Evolutionary conservation across 2,113 vertebrate species (phyloP), one percentile per base, ranked within the genome.

Genomic region (Illadopsis cleaveri): DNA sequence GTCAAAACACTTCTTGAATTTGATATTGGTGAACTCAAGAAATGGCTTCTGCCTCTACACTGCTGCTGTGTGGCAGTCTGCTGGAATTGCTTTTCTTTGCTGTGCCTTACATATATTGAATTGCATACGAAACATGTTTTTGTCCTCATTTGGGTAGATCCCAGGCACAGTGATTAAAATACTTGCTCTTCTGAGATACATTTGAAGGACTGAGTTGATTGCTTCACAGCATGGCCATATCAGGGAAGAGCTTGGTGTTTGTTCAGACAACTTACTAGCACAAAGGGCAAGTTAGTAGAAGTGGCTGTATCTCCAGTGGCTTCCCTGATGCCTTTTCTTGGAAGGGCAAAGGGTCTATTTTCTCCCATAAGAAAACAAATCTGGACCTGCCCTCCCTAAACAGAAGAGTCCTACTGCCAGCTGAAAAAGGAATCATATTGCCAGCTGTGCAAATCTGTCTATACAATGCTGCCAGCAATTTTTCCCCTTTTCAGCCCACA

Each of bases 361-460:
- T 25, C 13, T 86, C 47, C 30, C 68, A 31, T 72, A 60, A 48
- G 86, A 70, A 86, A 90, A 78, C 50, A 89, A 94, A 90, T 89
- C 68, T 80, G 80, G 72, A 54, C 33, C 50, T 83, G 20, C 30
- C 15, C 54, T 93, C 82, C 56, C 58, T 80, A 28, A 93, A 66
- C 54, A 92, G 68, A 80, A 70, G 76, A 33, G 33, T 89, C 68
- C 72, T 92, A 68, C 47, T 92, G 95, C 86, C 89, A 92, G 54
- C 92, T 90, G 92, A 93, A 70, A 94, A 76, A 47, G 71, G 54
- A 80, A 93, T 56, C 60, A 33, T 37, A 4, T 33, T 82, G 88
- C 92, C 95, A 96, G 93, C 96, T 95, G 92, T 93, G 93, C 93
- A 92, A 93, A 95, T 96, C 94, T 97, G 92, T 86, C 71, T 28